Conservation (phyloP, 2,797 vertebrate species). For the Melanotaenia boesemani region DNA sequence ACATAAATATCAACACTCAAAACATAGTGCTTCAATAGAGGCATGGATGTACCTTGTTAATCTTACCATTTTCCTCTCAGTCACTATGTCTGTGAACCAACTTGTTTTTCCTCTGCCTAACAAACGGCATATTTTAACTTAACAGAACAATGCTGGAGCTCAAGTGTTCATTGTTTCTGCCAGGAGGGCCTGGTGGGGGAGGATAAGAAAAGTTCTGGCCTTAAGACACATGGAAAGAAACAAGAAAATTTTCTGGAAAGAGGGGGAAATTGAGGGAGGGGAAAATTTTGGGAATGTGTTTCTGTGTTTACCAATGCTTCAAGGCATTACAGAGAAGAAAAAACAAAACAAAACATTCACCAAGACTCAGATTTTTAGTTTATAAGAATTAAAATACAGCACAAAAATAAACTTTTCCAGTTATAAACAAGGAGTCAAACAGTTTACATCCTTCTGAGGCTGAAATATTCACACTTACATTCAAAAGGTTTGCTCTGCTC, state of each 20-base stretch:
- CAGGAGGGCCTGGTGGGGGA: constrained; percentile 48
- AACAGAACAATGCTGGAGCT: constrained; percentile 58
- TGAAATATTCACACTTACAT: constrained; percentile 70
- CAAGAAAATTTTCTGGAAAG: constrained; percentile 38
- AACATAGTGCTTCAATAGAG: constrained; percentile 12
- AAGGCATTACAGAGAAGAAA: neutral
- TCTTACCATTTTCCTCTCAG: constrained; percentile 28
- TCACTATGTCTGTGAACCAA: constrained; percentile 9
- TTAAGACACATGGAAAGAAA: constrained; percentile 31
- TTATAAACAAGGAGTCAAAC: constrained; percentile 57
- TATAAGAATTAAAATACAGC: constrained; percentile 53
- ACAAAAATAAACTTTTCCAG: constrained; percentile 51
- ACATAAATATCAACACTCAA: constrained; percentile 15
- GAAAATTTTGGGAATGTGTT: neutral
- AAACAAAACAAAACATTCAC: neutral
- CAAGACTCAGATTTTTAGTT: constrained; percentile 24
- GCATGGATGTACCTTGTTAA: constrained; percentile 17
- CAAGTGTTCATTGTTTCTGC: constrained; percentile 47
- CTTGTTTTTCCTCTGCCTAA: constrained; percentile 43
- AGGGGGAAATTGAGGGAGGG: constrained; percentile 29
- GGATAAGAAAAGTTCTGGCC: constrained; percentile 64
- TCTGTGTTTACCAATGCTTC: neutral
- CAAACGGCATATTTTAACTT: constrained; percentile 33
- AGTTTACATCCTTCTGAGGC: constrained; percentile 58
- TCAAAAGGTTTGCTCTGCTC: constrained; percentile 39